Conservation (phyloP, 2,888 invertebrate species). For the Ophion ellenae region DNA sequence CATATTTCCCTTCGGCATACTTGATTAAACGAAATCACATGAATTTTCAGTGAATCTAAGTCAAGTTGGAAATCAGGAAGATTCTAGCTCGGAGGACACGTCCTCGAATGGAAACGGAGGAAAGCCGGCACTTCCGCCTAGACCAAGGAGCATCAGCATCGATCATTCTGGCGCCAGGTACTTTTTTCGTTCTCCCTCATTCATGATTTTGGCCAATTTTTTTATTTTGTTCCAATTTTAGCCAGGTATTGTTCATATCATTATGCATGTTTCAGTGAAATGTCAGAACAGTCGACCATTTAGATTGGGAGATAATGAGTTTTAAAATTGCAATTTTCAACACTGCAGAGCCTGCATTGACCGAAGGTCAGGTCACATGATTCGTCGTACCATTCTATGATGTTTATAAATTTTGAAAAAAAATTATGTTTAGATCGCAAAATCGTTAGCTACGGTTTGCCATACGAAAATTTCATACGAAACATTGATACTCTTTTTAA, state of each 20-base stretch:
- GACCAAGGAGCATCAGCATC: slow-evolving; percentile 88
- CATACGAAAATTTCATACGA: neutral
- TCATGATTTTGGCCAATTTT: neutral
- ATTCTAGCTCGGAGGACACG: slow-evolving; percentile 92
- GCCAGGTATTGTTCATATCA: too few species aligned
- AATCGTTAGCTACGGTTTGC: neutral
- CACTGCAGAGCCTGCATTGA: too few species aligned
- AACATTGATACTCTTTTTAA: neutral
- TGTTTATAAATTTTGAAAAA: too few species aligned
- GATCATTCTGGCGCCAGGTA: slow-evolving; percentile 85
- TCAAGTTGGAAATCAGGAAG: slow-evolving; percentile 89
- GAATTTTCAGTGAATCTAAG: slow-evolving; percentile 87
- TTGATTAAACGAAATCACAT: slow-evolving; percentile 3
- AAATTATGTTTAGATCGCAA: too few species aligned
- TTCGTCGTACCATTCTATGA: too few species aligned
- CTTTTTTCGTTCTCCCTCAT: neutral
- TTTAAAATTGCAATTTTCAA: too few species aligned
- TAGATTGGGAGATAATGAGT: too few species aligned
- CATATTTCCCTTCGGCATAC: slow-evolving; percentile 15
- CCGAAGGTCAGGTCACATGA: too few species aligned
- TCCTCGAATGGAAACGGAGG: slow-evolving; percentile 83
- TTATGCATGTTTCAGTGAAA: too few species aligned
- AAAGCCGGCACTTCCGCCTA: slow-evolving; percentile 87
- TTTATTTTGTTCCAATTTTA: too few species aligned
- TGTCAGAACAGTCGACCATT: too few species aligned